Evolutionary conservation across 2,113 vertebrate species (phyloP), one percentile per base, ranked within the genome.

Genomic region (Petrocephalus microphthalmus): DNA sequence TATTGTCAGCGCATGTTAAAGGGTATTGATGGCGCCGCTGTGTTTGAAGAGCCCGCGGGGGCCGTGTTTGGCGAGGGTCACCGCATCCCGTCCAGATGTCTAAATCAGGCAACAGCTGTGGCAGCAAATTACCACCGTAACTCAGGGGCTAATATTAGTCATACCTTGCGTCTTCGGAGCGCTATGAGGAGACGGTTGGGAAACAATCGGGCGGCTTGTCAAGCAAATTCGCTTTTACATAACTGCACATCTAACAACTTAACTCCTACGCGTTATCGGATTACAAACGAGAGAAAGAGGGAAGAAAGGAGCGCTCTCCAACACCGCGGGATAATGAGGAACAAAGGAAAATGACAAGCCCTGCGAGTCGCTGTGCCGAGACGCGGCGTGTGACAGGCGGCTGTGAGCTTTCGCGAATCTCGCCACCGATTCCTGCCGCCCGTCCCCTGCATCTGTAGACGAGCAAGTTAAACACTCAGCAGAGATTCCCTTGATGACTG

Each of bases 401-500:
- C 19, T n/a, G 53, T 11, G 51, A 86, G 47, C 19, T 53, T 53
- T 52, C 10, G 10, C 19, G 20, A 47, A 86, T 86, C 89, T 89
- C 89, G 89, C 84, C 89, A 89, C 5, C 3, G 25, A 88, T 90
- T 93, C 92, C 92, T 93, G 91, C 92, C 92, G 60, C 92, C 92
- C 91, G 93, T 93, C 91, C 90, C 91, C 90, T 88, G 93, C 94
- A 94, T 96, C 95, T 95, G 94, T 93, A 94, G 92, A 93, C 92
- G 91, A 95, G 91, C 90, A 94, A 94, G 94, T 94, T 95, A 95
- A 95, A 94, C 90, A 95, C 92, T 94, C 94, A 95, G 93, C 93
- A 92, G 82, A 88, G 93, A 94, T 94, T 91, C 93, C 94, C 94
- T 92, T 95, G 93, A 94, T 94, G 94, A 91, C 92, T 93, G 5